Base-by-base conservation (phyloP, 30 jellyfish, hydroid and myxozoan species). In the Aurelia coerulea region DNA sequence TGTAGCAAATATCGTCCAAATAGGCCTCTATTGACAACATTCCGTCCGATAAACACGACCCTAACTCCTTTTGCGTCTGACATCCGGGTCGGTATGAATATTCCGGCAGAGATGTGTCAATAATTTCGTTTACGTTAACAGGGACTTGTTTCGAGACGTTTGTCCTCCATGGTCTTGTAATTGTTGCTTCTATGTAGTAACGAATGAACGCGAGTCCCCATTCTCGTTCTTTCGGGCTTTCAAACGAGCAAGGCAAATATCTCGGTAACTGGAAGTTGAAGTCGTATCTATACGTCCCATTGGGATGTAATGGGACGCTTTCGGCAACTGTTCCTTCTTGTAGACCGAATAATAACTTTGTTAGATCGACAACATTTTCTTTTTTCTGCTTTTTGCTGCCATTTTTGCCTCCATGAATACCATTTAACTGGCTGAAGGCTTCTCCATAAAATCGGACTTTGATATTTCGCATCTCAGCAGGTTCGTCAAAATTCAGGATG, bases 161-260 rank as follows among this genome's bases (percentile, higher is more conserved):
- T 8, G 66, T 42, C 65, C 76, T 85, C 88, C 94, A 77, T 34
- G 97, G 98, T 35, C 98, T 88, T 5, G 84, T 59, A 3, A 95
- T 81, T 11, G 92, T 69, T 9, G 98, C 99, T 71, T 78, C 84
- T 23, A 95, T 73, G 63, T 31, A 78, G 84, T 95, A 95, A 14
- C 89, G 89, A 7, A 88, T 93, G 64, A 34, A 89, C 62, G 90
- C 91, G 23, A 81, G 66, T 8, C 97, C 96, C 52, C 54, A 72
- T 33, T 88, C 92, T 10, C 87, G 96, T 7, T 95, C 97, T 37
- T 80, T 86, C 35, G 99, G 99, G 74, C 99, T 95, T 67, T 95
- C 97, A 74, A 95, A 95, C 9, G 98, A 80, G 59, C 92, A 62
- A 13, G 99, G 99, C 14, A 95, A 85, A 74, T 84, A 78, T 54